Evolutionary conservation across 2,113 vertebrate species (phyloP), one percentile per base, ranked within the genome.

Genomic region (Larimichthys polyactis): DNA sequence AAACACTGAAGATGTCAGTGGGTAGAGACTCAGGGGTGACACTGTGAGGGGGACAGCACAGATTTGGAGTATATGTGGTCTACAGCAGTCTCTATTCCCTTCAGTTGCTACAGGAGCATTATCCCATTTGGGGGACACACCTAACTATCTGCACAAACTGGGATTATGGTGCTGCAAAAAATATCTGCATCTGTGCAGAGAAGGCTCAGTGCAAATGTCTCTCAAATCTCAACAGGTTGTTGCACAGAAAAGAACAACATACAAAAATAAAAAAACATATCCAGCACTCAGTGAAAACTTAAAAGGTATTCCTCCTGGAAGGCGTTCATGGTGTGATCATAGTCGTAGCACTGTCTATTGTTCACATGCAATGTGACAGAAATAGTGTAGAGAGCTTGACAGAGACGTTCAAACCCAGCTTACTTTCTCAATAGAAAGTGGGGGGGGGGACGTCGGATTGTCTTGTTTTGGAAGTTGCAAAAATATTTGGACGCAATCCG

Each of bases 1-100:
- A 85, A 82, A 70, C 27, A 54, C 83, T 32, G 71, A 64, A 36
- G 69, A 83, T 40, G 72, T 59, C 71, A 68, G 64, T 55, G 51
- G 54, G 66, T 51, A 65, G 64, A 67, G 54, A 63, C 65, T 72
- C 29, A 10, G 54, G n/a, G 72, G 51, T 70, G 70, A 81, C 69
- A 59, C 57, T 19, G 75, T 10, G 46, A 59, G 57, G 40, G 27
- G 3, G 29, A 14, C 54, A 10, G 43, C 14, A 65, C 20, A 36
- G 67, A 17, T 66, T 15, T 11, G 8, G 8, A 72, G 29, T 40
- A 27, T 74, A 43, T 85, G 49, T 51, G 49, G 57, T 69, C 58
- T 8, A 46, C 22, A 59, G 51, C 24, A 24, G 29, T 40, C 49
- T 29, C 4, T 43, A 27, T 22, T 71, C 36, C 49, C 15, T 64